A percentile compares a stretch with the other conserved stretches of the same genome.
These are phyloP conservation scores for Verasper variegatus DNA, from an alignment of 2,113 vertebrate species.

Conservation along the genomic window DNA sequence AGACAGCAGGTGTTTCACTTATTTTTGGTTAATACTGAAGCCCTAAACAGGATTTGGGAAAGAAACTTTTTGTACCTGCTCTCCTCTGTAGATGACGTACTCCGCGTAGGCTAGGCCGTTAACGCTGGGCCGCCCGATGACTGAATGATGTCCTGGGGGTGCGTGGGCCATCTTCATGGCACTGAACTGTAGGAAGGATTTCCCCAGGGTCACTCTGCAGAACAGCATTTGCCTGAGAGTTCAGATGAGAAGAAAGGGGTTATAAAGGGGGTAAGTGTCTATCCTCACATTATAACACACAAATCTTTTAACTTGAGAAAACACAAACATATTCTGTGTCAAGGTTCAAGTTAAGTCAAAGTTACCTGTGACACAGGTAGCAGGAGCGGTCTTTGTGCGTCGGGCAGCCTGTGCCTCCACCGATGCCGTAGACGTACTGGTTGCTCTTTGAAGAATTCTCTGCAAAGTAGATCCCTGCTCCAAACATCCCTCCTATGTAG, in stretches of 20 bases:
- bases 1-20: not conserved
- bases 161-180: conserved; percentile 99
- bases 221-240: conserved; percentile 95
- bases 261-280: not conserved
- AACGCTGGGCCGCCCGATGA: conserved; percentile 96
- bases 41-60: not conserved
- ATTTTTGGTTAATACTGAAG: not conserved
- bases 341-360: accelerated
- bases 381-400: conserved; percentile 98
- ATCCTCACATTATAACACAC: not conserved
- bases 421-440: conserved; percentile 98
- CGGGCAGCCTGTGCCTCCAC: conserved; percentile 96
- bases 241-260: not conserved
- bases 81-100: conserved; percentile 99
- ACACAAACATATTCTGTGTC: not conserved
- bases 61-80: conserved; percentile 86
- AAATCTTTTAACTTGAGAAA: not conserved
- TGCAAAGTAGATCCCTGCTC: conserved; percentile 98
- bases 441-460: conserved; percentile 99
- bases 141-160: conserved; percentile 96
- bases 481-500: conserved; percentile 99
- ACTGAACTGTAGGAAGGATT: conserved; percentile 99
- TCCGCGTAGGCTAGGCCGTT: conserved; percentile 97
- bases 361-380: conserved; percentile 95
- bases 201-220: conserved; percentile 97